These are phyloP conservation scores for Aphrocallistes beatrix DNA, from an alignment of 37 sponge, comb jelly and placozoan genomes.

Conservation along the genomic window DNA sequence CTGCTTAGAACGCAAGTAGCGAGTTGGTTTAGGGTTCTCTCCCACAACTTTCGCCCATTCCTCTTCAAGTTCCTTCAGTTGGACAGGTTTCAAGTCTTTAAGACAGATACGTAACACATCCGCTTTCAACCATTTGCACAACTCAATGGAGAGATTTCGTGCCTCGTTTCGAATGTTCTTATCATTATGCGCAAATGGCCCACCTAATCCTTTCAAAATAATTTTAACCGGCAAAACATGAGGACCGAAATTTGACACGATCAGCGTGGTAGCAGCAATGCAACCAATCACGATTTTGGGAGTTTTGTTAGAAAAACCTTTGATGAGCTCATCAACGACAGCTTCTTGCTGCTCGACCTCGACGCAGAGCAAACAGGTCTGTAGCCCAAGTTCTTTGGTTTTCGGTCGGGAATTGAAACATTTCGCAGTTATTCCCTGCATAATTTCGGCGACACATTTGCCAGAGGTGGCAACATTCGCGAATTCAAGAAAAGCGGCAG, in stretches of 20 bases:
- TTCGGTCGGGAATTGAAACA: conserved; percentile 79
- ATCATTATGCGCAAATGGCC: conserved; percentile 80
- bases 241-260: conserved; percentile 64
- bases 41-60: conserved; percentile 54
- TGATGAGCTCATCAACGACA: conserved; percentile 64
- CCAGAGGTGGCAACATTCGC: conserved; percentile 46
- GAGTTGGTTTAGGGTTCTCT: conserved; percentile 38
- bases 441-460: conserved; percentile 66
- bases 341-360: conserved; percentile 77
- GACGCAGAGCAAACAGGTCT: conserved; percentile 68
- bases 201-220: conserved; percentile 50
- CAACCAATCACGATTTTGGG: conserved; percentile 84
- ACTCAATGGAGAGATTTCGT: conserved; percentile 54
- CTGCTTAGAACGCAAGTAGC: conserved; percentile 61
- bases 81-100: conserved; percentile 58
- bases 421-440: conserved; percentile 78
- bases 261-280: conserved; percentile 32
- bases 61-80: conserved; percentile 85
- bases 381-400: conserved; percentile 50
- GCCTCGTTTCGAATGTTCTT: conserved; percentile 80
- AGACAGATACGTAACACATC: conserved; percentile 40
- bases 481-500: conserved; percentile 59
- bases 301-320: conserved; percentile 68
- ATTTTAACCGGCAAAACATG: conserved; percentile 65
- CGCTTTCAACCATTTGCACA: conserved; percentile 66